Evolutionary conservation across 2,113 vertebrate species (phyloP), one percentile per base, ranked within the genome.

Genomic region (zebrafish (Danio rerio)): DNA sequence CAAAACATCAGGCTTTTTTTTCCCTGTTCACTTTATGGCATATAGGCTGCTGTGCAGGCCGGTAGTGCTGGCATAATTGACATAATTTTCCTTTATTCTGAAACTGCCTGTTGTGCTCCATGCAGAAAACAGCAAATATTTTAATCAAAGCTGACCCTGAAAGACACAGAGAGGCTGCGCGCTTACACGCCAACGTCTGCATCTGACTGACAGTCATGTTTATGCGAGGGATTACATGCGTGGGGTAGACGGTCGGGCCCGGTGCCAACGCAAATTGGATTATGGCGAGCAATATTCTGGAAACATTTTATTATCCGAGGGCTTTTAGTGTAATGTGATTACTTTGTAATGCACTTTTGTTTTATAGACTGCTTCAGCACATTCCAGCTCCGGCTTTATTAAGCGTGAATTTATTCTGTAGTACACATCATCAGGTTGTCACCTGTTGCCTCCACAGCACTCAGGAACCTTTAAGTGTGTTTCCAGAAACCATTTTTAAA

Each of bases 241-340:
- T 87, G 81, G 87, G 81, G 72, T 83, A 81, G 78, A 86, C 59
- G 65, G 70, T 71, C 79, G 88, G 91, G 91, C 84, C 88, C 58
- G 9, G 76, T 88, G 90, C 90, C 90, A 90, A 83, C 82, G 49
- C 85, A 90, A 90, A 92, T 92, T 92, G 87, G 91, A 93, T 93
- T 90, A 92, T n/a, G 81, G 86, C 86, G 86, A 78, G 88, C 88
- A 85, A 77, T 85, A 87, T 92, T 91, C 82, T 75, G 85, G 84
- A 87, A 89, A 87, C 85, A 84, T 90, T 92, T 90, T 92, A 91
- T 92, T 92, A 89, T 91, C 87, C 85, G 84, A 84, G 81, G 81
- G 90, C 88, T 88, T 87, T 84, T 90, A 89, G 89, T 87, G 85
- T 92, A 92, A 91, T 91, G 88, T 92, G 90, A 92, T 92, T 93